phyloP scores from a whole-genome alignment of 2,888 invertebrate genomes.

The Drosophila anceps region DNA sequence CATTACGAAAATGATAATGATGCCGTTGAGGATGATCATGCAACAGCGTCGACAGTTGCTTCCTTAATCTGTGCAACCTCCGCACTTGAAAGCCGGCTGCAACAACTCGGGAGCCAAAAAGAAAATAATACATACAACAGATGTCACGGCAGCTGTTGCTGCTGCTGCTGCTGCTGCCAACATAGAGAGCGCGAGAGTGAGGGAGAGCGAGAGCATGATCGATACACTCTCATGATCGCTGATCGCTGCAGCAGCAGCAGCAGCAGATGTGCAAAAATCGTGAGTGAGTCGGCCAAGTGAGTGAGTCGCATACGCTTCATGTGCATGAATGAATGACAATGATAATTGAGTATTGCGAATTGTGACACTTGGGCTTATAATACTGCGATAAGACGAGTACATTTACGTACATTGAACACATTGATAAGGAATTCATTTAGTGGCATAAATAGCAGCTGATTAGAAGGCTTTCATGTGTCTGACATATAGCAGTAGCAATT shows the following conservation, averaged over 20 bases:
- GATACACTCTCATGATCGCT: conserved; percentile 15
- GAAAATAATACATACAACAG: conserved; percentile 26
- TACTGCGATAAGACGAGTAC: conserved; percentile 38
- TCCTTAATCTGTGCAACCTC: conserved; percentile 74
- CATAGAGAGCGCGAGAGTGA: not conserved
- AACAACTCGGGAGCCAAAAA: conserved; percentile 32
- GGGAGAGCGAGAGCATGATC: conserved; percentile 2
- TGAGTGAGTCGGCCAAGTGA: conserved; percentile 16
- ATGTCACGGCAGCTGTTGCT: conserved; percentile 58
- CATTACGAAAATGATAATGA: conserved; percentile 29
- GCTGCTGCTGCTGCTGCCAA: conserved; percentile 22
- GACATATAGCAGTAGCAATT: conserved; percentile 25
- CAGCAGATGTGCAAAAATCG: conserved; percentile 53
- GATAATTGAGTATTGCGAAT: conserved; percentile 24
- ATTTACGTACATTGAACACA: conserved; percentile 22
- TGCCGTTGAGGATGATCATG: conserved; percentile 46
- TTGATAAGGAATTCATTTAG: conserved; percentile 41
- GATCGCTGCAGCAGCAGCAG: too few species aligned
- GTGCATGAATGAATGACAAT: conserved; percentile 43
- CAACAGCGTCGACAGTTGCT: conserved; percentile 54
- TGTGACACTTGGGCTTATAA: conserved; percentile 21
- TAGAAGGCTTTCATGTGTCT: conserved; percentile 27
- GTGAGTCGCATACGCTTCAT: conserved; percentile 26
- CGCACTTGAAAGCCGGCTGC: conserved; percentile 70
- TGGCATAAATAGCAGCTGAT: conserved; percentile 39